Evolutionary conservation across 2,797 vertebrate genomes (phyloP), one percentile per base, ranked within the genome.

Genomic region (Potorous gilbertii): DNA sequence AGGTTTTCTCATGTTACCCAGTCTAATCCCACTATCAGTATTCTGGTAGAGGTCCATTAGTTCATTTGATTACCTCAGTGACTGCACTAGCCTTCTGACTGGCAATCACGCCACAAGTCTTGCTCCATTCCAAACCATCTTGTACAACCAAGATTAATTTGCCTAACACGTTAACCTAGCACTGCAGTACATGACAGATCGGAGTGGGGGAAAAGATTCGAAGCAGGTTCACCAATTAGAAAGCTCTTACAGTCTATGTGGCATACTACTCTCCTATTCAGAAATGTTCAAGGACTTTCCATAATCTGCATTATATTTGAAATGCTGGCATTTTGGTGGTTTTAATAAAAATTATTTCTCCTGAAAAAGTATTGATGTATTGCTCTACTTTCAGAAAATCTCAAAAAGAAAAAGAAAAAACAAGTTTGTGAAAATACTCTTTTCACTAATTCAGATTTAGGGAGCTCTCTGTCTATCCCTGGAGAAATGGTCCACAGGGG

Each of bases 1-100:
- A 93, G 27, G 66, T 96, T 81, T 92, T 97, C 92, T 87, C 96
- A 90, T 27, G 90, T 92, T 50, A 57, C 12, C 56, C 57, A 90
- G 52, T 34, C 6, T 74, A 89, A 62, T 66, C 11, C 62, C 2
- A 55, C 66, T 56, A 31, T 92, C 62, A 96, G 18, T 1, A 95
- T 54, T 34, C 89, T 18, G 54, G 55, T 90, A 50, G 59, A 18
- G 34, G 14, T 40, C 55, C 27, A 59, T 93, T 52, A 55, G 24
- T 74, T 93, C 59, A 91, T 4, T 57, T 24, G 18, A 62, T n/a
- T 55, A 90, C 21, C 28, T 12, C 46, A 93, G 1, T 28, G 93
- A 92, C 74, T 46, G 21, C 91, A 91, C 50, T 1, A 54, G 9
- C 12, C 46, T 90, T 18, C 46, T 46, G 91, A 92, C 50, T 6